A percentile compares a stretch with the other conserved stretches of the same genome.
These are phyloP conservation scores for Xenopus petersii DNA, from an alignment of 2,797 vertebrate genomes.

Conservation along the genomic window DNA sequence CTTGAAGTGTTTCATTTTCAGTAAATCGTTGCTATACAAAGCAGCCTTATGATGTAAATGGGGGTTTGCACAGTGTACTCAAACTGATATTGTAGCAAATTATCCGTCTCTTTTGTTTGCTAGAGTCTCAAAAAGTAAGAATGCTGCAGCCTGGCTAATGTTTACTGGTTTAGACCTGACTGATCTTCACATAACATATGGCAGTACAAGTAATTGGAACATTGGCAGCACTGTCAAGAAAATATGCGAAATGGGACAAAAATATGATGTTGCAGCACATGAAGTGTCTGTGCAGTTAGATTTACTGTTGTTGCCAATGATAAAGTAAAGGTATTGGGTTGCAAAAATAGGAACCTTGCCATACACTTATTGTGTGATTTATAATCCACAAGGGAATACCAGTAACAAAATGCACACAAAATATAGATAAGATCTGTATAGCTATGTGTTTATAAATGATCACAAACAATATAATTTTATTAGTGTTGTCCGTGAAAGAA, in stretches of 20 bases:
- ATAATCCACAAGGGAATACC: conserved; percentile 5
- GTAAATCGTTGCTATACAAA: too few relatives aligned
- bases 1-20: background rate
- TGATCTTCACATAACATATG: conserved; percentile 86
- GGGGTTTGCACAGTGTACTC: conserved; percentile 30
- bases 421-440: background rate
- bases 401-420: conserved; percentile 24
- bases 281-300: conserved; percentile 74
- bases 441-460: too few relatives aligned
- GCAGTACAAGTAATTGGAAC: conserved; percentile 91
- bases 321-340: conserved; percentile 70
- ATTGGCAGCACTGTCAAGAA: conserved; percentile 91
- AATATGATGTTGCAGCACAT: conserved; percentile 72
- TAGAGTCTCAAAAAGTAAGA: conserved; percentile 77
- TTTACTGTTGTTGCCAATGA: conserved; percentile 78
- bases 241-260: conserved; percentile 83
- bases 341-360: conserved; percentile 51
- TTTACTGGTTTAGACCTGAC: conserved; percentile 85
- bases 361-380: conserved; percentile 23
- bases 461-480: too few relatives aligned
- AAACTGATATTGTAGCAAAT: conserved; percentile 57
- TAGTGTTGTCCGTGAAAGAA: too few relatives aligned
- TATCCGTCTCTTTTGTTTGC: conserved; percentile 59
- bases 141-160: conserved; percentile 70
- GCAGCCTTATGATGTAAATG: too few relatives aligned